Conservation (phyloP, 2,113 vertebrate species). For the Pandion haliaetus region DNA sequence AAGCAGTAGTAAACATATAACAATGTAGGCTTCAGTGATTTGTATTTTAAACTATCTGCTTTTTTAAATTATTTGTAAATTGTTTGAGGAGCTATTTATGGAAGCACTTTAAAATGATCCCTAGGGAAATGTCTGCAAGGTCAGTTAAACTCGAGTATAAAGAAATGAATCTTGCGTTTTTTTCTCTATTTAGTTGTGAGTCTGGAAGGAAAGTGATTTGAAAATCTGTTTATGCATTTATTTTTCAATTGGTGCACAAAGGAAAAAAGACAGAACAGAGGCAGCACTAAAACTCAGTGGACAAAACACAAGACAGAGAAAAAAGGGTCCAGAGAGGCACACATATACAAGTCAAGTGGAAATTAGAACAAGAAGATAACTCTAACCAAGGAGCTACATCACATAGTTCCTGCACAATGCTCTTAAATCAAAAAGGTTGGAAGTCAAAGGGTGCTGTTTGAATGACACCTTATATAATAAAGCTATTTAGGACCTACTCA, state of each 20-base stretch:
- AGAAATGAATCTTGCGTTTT: background rate
- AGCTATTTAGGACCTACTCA: background rate
- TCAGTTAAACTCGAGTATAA: background rate
- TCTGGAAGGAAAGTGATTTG: background rate
- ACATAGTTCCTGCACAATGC: background rate
- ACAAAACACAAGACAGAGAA: background rate
- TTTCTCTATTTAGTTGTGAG: background rate
- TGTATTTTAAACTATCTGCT: background rate
- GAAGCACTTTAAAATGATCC: background rate
- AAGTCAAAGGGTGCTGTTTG: background rate
- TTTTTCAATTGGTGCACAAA: background rate
- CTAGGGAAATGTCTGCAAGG: background rate
- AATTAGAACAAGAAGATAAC: background rate
- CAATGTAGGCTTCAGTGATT: background rate
- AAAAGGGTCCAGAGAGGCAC: background rate
- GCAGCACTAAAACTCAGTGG: background rate
- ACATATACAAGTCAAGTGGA: background rate
- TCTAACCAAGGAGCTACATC: background rate
- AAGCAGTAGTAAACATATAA: background rate
- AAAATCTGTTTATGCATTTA: background rate
- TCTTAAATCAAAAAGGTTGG: background rate
- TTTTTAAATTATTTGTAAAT: background rate
- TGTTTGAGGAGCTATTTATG: background rate
- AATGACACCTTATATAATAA: background rate
- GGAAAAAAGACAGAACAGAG: background rate